phyloP scores from a whole-genome alignment of 2,113 vertebrate species.

The Corvus cornix region DNA sequence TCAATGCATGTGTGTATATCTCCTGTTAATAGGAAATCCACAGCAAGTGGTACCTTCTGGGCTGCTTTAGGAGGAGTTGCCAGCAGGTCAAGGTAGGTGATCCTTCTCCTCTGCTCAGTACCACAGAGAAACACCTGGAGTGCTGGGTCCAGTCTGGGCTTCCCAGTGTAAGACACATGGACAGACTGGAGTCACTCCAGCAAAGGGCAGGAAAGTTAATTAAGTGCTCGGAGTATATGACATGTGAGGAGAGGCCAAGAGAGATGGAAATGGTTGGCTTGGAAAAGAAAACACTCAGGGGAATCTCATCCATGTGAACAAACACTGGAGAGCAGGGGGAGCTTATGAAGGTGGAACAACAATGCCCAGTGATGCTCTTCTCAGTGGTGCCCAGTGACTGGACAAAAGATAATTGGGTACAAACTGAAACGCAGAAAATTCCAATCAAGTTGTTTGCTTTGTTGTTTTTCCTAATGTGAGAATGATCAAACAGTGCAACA shows the following conservation, averaged over 20 bases:
- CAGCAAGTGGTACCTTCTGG: background rate
- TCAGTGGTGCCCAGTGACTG: too few relatives aligned
- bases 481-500: background rate
- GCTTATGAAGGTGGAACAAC: background rate
- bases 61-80: background rate
- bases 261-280: background rate
- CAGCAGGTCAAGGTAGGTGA: background rate
- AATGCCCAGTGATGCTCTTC: background rate
- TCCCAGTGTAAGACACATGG: fast-evolving
- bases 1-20: fast-evolving
- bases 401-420: background rate
- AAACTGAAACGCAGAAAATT: background rate
- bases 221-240: background rate
- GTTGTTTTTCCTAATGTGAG: background rate
- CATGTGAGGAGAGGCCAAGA: background rate
- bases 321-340: fast-evolving
- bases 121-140: background rate
- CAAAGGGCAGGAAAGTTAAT: background rate
- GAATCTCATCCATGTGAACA: background rate
- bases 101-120: background rate
- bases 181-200: background rate
- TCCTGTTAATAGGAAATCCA: background rate
- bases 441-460: background rate
- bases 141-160: background rate
- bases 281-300: background rate